phyloP scores from a whole-genome alignment of 2,113 vertebrate species.

The Scalopus aquaticus region DNA sequence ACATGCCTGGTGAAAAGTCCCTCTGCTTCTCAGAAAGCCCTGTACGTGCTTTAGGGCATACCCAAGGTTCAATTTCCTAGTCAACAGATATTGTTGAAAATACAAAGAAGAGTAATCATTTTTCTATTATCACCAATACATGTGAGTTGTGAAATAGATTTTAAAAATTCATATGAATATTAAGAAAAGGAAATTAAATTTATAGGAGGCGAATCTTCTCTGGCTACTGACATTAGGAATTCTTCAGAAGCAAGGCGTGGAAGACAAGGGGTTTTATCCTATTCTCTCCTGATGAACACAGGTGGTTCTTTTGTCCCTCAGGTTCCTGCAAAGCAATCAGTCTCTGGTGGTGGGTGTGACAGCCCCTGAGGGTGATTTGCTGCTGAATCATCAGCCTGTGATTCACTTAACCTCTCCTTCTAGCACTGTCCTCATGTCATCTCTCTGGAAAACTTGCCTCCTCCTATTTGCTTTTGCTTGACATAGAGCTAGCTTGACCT shows the following conservation, averaged over 20 bases:
- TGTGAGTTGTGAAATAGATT: background rate
- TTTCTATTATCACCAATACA: background rate
- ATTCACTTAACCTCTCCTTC: background rate
- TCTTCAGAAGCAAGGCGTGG: background rate
- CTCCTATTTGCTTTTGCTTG: background rate
- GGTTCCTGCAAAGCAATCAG: background rate
- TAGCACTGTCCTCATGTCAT: background rate
- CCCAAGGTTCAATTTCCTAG: background rate
- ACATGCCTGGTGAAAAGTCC: background rate
- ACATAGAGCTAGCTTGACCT: background rate
- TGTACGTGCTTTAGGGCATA: background rate
- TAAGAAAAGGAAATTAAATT: background rate
- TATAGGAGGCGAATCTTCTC: background rate
- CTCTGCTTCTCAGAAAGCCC: background rate
- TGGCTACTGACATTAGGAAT: background rate
- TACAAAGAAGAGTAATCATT: background rate
- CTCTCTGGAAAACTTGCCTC: background rate
- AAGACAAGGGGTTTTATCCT: background rate
- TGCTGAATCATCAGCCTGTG: background rate
- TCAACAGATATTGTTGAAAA: background rate
- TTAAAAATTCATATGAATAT: background rate
- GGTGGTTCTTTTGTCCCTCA: background rate
- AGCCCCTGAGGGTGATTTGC: background rate
- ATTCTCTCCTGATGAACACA: background rate
- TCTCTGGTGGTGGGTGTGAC: background rate